A percentile compares a stretch with the other conserved stretches of the same genome.
Conservation (phyloP, 2,113 vertebrate species). For the Pelodiscus sinensis region DNA sequence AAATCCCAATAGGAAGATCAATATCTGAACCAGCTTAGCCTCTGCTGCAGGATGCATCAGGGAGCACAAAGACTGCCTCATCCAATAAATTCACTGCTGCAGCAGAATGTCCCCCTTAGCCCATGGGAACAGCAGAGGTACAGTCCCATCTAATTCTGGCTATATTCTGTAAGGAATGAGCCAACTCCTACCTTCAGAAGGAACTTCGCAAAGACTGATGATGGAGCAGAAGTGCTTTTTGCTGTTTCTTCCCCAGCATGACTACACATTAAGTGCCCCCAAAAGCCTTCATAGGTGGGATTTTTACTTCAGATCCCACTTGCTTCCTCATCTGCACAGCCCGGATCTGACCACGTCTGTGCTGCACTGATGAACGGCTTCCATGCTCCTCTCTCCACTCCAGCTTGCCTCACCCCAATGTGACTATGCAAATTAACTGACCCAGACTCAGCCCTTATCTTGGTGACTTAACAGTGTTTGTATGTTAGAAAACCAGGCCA, state of each 20-base stretch:
- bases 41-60: not conserved
- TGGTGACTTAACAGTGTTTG: not conserved
- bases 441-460: not conserved
- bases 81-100: slow-evolving; percentile 59
- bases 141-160: not conserved
- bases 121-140: not conserved
- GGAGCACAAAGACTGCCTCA: not conserved
- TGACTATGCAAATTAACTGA: not conserved
- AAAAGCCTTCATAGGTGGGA: not conserved
- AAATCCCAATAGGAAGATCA: slow-evolving; percentile 15
- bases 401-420: not conserved
- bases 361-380: not conserved
- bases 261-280: not conserved
- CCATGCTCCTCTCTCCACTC: not conserved
- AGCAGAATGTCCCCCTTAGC: slow-evolving; percentile 8
- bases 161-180: not conserved
- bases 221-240: not conserved
- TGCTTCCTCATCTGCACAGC: not conserved
- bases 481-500: not conserved
- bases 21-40: not conserved
- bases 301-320: not conserved
- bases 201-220: not conserved
- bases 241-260: not conserved
- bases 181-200: not conserved
- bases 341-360: not conserved